These are phyloP conservation scores for Drosophila pandora DNA, from an alignment of 1,140 invertebrate species.

Conservation along the genomic window DNA sequence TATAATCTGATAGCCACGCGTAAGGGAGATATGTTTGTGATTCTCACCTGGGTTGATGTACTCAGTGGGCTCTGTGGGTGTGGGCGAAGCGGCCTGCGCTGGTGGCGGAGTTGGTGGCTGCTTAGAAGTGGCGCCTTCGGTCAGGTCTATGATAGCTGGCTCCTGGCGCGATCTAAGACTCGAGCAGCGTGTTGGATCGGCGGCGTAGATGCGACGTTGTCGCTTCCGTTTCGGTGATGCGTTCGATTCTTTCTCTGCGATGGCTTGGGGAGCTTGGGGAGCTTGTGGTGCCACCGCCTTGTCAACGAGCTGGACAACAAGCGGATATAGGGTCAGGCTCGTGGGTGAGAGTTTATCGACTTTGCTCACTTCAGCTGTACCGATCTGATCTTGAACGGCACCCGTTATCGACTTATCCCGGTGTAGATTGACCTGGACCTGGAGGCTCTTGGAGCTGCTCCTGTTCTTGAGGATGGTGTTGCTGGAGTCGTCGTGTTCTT, in stretches of 20 bases:
- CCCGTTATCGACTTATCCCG: slow-evolving; percentile 4
- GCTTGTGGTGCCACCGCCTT: not conserved
- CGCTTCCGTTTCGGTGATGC: slow-evolving; percentile 32
- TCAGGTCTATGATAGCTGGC: slow-evolving; percentile 1
- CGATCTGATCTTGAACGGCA: not conserved
- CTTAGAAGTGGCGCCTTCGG: not conserved
- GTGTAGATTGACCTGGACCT: not conserved
- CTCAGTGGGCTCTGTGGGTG: slow-evolving; percentile 53
- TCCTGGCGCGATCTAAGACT: slow-evolving; percentile 52
- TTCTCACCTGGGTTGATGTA: slow-evolving; percentile 53
- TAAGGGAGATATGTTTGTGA: not conserved
- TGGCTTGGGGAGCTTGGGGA: not conserved
- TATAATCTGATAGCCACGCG: slow-evolving; percentile 21
- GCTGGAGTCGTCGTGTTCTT: slow-evolving; percentile 27
- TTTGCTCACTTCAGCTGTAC: no score
- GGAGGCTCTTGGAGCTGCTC: not conserved
- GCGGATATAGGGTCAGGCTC: not conserved
- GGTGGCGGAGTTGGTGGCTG: slow-evolving; percentile 6
- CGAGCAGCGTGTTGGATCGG: slow-evolving; percentile 43
- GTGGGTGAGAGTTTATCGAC: not conserved
- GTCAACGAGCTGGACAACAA: slow-evolving; percentile 2
- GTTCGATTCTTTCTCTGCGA: not conserved
- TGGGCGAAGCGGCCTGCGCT: slow-evolving; percentile 40
- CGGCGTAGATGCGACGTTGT: slow-evolving; percentile 54
- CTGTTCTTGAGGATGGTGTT: slow-evolving; percentile 13